These are phyloP conservation scores for Cranoglanis bouderius DNA, from an alignment of 2,113 vertebrate species.

Conservation along the genomic window DNA sequence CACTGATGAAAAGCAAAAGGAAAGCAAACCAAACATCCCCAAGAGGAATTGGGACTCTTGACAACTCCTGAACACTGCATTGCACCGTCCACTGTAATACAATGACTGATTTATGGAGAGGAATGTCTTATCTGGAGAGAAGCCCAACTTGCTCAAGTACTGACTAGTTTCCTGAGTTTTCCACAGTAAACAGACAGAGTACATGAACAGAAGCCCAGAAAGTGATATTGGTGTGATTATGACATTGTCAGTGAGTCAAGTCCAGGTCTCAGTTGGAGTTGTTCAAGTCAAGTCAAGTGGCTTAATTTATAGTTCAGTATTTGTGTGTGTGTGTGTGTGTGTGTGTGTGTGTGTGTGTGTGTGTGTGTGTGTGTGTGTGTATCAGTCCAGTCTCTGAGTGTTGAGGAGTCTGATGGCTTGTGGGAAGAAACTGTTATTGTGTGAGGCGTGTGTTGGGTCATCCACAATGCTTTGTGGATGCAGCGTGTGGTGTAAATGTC, in stretches of 20 bases:
- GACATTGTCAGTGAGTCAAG: not conserved
- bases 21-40: slow-evolving; percentile 24
- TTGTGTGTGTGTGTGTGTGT: no score
- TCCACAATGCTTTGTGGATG: no score
- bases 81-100: slow-evolving; percentile 44
- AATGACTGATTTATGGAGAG: slow-evolving; percentile 55
- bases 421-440: no score
- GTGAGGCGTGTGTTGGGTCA: no score
- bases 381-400: no score
- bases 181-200: slow-evolving; percentile 39
- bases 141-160: slow-evolving; percentile 51
- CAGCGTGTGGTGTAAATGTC: no score
- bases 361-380: no score
- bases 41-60: slow-evolving; percentile 21
- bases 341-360: no score
- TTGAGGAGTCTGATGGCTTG: no score
- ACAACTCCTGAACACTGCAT: slow-evolving; percentile 45
- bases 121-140: slow-evolving; percentile 49
- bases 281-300: no score
- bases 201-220: slow-evolving; percentile 16
- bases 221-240: slow-evolving; percentile 14
- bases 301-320: no score
- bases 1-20: slow-evolving; percentile 41
- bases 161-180: slow-evolving; percentile 41
- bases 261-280: not conserved